Evolutionary conservation across 2,113 vertebrate species (phyloP).

Genomic region (Anguilla japonica): DNA sequence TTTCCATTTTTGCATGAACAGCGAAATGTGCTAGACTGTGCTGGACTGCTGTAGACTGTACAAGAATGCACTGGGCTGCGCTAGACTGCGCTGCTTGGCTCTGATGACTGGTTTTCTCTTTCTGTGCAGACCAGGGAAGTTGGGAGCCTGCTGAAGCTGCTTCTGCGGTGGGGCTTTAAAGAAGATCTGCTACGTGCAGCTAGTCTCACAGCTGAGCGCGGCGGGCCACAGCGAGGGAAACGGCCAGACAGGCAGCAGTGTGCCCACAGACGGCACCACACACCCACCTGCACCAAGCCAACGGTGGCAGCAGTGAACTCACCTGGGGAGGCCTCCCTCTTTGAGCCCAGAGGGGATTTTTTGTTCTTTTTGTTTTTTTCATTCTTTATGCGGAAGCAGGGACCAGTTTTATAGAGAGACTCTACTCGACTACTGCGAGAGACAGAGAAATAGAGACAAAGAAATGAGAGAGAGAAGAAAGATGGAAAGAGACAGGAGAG

Average conservation of each 20-base stretch:
- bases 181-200: constrained; percentile 23
- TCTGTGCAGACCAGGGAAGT: constrained; percentile 24
- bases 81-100: too few species aligned
- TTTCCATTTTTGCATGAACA: too few species aligned
- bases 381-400: background rate
- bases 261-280: background rate
- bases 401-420: background rate
- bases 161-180: constrained; percentile 20
- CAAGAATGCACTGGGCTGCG: background rate
- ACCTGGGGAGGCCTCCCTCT: background rate
- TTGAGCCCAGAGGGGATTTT: background rate
- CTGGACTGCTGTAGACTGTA: background rate
- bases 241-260: background rate
- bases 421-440: background rate
- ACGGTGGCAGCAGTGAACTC: background rate
- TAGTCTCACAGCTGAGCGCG: constrained; percentile 17
- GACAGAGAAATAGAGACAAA: too few species aligned
- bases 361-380: background rate
- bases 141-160: constrained; percentile 19
- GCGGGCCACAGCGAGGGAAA: constrained; percentile 17
- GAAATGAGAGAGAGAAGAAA: too few species aligned
- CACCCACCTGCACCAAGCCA: background rate
- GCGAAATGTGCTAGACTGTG: too few species aligned
- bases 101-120: background rate
- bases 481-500: too few species aligned